A percentile compares a stretch with the other conserved stretches of the same genome.
Conservation (phyloP, 2,888 invertebrate species). For the Drosophila neonasuta region DNA sequence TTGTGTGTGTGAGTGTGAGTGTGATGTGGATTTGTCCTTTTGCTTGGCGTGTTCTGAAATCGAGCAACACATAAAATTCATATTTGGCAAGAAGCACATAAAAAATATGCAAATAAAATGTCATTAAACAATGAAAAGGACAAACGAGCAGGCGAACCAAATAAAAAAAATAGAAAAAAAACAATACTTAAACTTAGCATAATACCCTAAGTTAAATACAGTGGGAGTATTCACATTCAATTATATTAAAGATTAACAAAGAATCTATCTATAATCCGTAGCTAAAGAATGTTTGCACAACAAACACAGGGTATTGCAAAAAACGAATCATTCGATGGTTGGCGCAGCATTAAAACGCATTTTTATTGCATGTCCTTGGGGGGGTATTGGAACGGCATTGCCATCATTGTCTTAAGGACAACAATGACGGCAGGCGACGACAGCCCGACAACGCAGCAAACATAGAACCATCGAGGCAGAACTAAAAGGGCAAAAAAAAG, state of each 20-base stretch:
- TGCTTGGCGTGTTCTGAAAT: constrained; percentile 54
- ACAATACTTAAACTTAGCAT: constrained; percentile 23
- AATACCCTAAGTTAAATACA: constrained; percentile 2
- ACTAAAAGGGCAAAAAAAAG: constrained; percentile 25
- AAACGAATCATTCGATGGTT: constrained; percentile 45
- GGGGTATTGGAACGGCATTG: constrained; percentile 38
- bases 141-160: constrained; percentile 49
- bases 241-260: not conserved
- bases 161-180: constrained; percentile 9
- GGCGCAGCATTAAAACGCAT: constrained; percentile 70
- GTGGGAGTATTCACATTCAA: not conserved
- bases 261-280: not conserved
- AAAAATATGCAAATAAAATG: constrained; percentile 74
- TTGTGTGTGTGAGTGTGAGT: not conserved
- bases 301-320: constrained; percentile 27
- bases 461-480: constrained; percentile 30
- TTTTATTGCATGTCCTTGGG: constrained; percentile 71
- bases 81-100: constrained; percentile 51
- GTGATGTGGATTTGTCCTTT: constrained; percentile 37
- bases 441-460: constrained; percentile 35
- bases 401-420: constrained; percentile 68
- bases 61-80: constrained; percentile 66
- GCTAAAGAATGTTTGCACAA: not conserved
- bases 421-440: constrained; percentile 51
- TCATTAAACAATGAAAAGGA: constrained; percentile 71